Conservation (phyloP, 2,888 invertebrate species). For the Eurytoma adleriae region DNA sequence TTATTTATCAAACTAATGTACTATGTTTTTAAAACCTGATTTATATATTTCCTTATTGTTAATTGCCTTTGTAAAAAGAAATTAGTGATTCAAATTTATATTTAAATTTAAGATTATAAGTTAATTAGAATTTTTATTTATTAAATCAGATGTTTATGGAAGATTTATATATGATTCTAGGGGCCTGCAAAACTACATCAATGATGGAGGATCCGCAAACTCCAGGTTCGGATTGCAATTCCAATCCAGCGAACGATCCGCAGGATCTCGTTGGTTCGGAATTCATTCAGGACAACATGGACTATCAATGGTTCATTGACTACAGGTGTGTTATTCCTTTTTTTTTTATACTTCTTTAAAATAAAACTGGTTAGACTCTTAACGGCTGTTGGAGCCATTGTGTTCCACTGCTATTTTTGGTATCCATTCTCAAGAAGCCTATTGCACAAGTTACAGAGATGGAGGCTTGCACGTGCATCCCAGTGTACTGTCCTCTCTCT, state of each 20-base stretch:
- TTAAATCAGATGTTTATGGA: too few relatives aligned
- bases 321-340: conserved; percentile 82
- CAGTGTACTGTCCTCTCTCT: conserved; percentile 88
- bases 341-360: neutral
- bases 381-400: conserved; percentile 34
- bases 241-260: conserved; percentile 79
- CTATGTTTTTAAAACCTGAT: too few relatives aligned
- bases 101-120: too few relatives aligned
- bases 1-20: too few relatives aligned
- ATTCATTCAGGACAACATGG: conserved; percentile 90
- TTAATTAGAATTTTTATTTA: too few relatives aligned
- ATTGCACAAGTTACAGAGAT: conserved; percentile 83
- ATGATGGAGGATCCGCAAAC: conserved; percentile 74
- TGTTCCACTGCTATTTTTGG: conserved; percentile 36
- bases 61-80: too few relatives aligned
- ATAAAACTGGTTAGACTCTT: neutral
- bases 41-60: too few relatives aligned
- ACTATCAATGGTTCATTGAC: conserved; percentile 94
- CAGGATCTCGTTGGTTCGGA: conserved; percentile 79
- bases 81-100: too few relatives aligned
- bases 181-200: conserved; percentile 51
- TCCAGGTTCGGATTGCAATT: conserved; percentile 80
- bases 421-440: conserved; percentile 35
- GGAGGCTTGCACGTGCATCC: conserved; percentile 85
- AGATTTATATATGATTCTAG: conserved; percentile 15